phyloP scores from a whole-genome alignment of 2,113 vertebrate species.

The Leuciscus idus region DNA sequence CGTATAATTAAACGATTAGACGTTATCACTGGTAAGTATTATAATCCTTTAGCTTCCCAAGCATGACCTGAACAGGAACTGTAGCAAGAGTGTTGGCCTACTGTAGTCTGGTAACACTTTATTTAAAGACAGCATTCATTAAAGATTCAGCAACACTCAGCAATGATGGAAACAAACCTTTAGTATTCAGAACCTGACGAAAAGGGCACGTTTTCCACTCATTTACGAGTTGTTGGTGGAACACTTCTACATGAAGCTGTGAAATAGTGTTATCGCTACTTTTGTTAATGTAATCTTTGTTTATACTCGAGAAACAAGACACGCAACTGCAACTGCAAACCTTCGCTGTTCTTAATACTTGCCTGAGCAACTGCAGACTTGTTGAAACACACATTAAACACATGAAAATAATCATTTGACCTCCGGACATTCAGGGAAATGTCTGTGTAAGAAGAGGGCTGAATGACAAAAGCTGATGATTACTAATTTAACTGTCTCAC shows the following conservation, averaged over 20 bases:
- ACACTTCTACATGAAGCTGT: conserved; percentile 72
- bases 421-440: conserved; percentile 80
- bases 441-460: conserved; percentile 71
- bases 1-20: conserved; percentile 78
- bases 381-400: conserved; percentile 55
- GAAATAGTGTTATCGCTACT: conserved; percentile 83
- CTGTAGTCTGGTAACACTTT: conserved; percentile 81
- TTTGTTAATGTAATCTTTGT: conserved; percentile 65
- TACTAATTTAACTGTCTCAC: conserved; percentile 67
- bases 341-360: conserved; percentile 67
- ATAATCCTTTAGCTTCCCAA: conserved; percentile 73
- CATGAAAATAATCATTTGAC: conserved; percentile 64
- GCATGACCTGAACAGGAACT: conserved; percentile 75
- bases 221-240: conserved; percentile 64
- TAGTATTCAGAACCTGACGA: conserved; percentile 35
- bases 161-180: conserved; percentile 67
- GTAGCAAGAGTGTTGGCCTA: conserved; percentile 80
- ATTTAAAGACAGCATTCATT: conserved; percentile 79
- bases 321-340: conserved; percentile 62
- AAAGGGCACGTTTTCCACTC: conserved; percentile 64
- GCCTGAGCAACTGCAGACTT: conserved; percentile 73
- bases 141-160: conserved; percentile 60
- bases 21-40: conserved; percentile 80
- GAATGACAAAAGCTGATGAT: conserved; percentile 58
- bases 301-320: conserved; percentile 65